Percentiles rank a stretch among this genome's conserved stretches.
phyloP scores from a whole-genome alignment of 2,113 vertebrate species.

The Morphnarchus princeps region DNA sequence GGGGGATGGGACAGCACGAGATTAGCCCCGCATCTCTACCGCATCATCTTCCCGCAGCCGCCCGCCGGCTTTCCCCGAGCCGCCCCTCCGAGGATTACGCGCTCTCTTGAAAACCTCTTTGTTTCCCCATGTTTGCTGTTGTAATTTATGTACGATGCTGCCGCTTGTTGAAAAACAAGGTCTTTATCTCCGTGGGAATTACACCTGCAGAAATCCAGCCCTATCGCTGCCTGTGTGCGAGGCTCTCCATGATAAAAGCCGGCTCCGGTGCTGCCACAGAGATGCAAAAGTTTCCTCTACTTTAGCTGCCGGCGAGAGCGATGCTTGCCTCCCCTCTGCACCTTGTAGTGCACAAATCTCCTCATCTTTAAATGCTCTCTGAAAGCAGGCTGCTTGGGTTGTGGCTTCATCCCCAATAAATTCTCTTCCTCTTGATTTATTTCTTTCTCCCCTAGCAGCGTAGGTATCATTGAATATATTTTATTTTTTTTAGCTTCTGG shows the following conservation, averaged over 20 bases:
- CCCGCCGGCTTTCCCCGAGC: not conserved
- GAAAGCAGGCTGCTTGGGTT: not conserved
- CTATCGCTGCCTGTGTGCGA: not conserved
- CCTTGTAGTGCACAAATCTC: not conserved
- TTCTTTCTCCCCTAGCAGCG: not conserved
- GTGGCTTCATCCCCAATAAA: fast-evolving
- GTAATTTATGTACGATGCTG: not conserved
- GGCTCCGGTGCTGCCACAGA: not conserved
- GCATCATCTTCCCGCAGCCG: fast-evolving
- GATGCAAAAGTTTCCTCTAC: not conserved
- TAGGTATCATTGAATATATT: not conserved
- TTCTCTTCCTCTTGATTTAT: not conserved
- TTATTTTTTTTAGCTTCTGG: not conserved
- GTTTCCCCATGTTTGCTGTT: conserved; percentile 33
- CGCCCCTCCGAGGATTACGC: not conserved
- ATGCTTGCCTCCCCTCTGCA: not conserved
- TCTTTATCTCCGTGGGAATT: conserved; percentile 48
- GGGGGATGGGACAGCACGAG: not conserved
- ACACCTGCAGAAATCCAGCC: conserved; percentile 32
- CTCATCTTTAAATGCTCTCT: not conserved
- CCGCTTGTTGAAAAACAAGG: conserved; percentile 20
- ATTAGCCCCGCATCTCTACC: not conserved
- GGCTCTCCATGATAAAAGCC: not conserved
- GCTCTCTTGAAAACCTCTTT: conserved; percentile 16
- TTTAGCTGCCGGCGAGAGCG: not conserved